These are phyloP conservation scores for Grammomys dolichurus DNA, from an alignment of 2,113 vertebrate species.

Conservation along the genomic window DNA sequence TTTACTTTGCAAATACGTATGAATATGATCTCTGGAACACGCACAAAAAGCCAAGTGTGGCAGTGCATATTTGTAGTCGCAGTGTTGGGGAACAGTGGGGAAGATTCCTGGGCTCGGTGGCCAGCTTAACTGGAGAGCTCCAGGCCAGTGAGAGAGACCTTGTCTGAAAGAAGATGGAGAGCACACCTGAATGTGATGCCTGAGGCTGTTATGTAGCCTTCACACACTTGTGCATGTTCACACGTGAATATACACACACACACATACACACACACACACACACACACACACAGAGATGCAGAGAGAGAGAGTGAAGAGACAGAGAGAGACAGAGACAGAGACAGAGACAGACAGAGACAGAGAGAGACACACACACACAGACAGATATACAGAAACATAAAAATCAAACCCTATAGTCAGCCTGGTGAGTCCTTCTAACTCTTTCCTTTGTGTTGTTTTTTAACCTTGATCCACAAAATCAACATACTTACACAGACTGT, in stretches of 20 bases:
- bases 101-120: neutral
- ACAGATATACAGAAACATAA: neutral
- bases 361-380: neutral
- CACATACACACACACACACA: neutral
- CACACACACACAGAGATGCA: neutral
- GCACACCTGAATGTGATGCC: neutral
- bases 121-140: neutral
- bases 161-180: neutral
- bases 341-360: too few species aligned
- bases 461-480: neutral
- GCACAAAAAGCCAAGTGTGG: neutral
- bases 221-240: neutral
- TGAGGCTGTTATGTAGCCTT: neutral
- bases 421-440: neutral
- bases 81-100: neutral
- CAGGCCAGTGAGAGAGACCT: neutral
- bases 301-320: neutral
- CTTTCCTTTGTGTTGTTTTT: slow-evolving; percentile 6
- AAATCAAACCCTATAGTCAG: neutral
- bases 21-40: neutral
- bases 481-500: neutral
- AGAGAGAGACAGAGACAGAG: neutral
- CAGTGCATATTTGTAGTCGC: neutral
- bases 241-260: neutral
- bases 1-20: neutral